Base-by-base conservation (phyloP, 2,113 vertebrate genomes). In the Syngnathoides biaculeatus region DNA sequence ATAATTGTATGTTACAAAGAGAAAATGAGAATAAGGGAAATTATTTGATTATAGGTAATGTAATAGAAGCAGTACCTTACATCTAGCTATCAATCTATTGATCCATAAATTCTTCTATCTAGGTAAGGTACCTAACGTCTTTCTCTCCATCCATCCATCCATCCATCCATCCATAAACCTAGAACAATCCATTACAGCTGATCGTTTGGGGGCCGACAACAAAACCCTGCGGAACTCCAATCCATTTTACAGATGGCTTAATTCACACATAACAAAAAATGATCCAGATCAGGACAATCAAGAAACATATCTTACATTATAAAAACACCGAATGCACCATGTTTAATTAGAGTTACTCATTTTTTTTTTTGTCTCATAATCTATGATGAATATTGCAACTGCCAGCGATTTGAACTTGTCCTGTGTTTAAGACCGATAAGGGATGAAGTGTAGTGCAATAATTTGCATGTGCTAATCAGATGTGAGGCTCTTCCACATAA, bases 181-280 rank as follows among this genome's bases (percentile, higher is more conserved):
- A 55, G 4, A 26, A 13, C 22, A 24, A 30, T 38, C 1, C 15
- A 69, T 24, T 39, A 30, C 15, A 45, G 9, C 1, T 35, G 11
- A 20, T 30, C 42, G 6, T 13, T 47, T 39, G 2, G 14, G 47
- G 22, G 27, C 66, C 58, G 20, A 69, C 24, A 22, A 62, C 17
- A 64, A 19, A 52, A 8, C 67, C 64, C 64, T 67, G 67, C 53
- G 63, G 76, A 67, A 57, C 50, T n/a, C 57, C 62, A 7, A n/a
- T 14, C 53, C 53, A n/a, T 30, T 30, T 42, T 64, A 5, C n/a
- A 24, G 14, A 8, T 26, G 14, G 13, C 26, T 27, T 30, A 14
- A 15, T 27, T 30, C 6, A 15, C 17, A 30, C 26, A 19, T 57
- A 14, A 6, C 38, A 24, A 14, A 22, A n/a, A 22, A 22, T 68